Evolutionary conservation across 2,797 vertebrate genomes (phyloP).

Genomic region (Neosilurus hyrtlii): DNA sequence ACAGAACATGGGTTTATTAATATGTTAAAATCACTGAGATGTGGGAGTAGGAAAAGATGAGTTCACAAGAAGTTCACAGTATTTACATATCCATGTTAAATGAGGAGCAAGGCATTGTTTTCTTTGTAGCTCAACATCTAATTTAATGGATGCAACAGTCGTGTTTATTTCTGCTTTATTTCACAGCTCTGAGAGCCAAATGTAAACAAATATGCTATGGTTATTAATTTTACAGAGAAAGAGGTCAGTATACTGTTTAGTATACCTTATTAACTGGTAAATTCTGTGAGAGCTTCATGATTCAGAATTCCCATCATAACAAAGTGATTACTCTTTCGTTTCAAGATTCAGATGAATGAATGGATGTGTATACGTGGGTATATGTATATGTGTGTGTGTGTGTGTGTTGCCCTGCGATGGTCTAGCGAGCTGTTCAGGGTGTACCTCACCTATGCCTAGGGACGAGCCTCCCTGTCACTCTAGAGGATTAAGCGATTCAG

Average conservation of each 20-base stretch:
- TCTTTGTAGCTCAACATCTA: background rate
- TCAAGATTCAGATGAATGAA: background rate
- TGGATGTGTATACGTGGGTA: no score
- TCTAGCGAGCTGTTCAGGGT: no score
- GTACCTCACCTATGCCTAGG: no score
- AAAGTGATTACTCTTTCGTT: background rate
- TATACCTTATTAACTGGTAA: background rate
- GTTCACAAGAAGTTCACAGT: constrained; percentile 4
- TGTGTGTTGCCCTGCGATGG: no score
- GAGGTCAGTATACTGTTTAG: background rate
- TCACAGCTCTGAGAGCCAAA: background rate
- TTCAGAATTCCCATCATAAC: background rate
- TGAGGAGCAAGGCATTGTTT: constrained; percentile 1
- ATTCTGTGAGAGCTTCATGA: background rate
- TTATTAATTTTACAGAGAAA: background rate
- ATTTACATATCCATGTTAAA: constrained; percentile 12
- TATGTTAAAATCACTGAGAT: background rate
- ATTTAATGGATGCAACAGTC: background rate
- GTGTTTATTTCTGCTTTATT: constrained; percentile 12
- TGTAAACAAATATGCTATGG: background rate
- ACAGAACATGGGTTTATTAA: constrained; percentile 6
- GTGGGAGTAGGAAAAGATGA: constrained; percentile 1
- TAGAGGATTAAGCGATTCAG: no score
- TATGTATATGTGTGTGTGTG: no score
- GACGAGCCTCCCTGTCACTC: no score